Conservation (phyloP, 1,140 invertebrate species). For the Drosophila punjabiensis region DNA sequence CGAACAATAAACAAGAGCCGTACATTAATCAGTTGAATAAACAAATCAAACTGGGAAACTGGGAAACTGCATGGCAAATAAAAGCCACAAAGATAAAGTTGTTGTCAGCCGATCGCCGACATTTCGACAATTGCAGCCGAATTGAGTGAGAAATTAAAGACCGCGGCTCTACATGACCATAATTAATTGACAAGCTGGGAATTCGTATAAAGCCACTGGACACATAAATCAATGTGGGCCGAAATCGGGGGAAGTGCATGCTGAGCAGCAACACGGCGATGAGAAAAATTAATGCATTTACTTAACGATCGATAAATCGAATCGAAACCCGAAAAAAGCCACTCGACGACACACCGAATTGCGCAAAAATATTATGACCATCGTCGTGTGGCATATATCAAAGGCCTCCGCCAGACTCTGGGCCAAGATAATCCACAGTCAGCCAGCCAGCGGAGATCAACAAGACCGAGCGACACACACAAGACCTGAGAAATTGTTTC, state of each 20-base stretch:
- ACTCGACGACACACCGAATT: constrained; percentile 78
- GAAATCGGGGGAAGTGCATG: constrained; percentile 26
- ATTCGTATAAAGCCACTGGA: constrained; percentile 39
- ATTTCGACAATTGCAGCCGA: constrained; percentile 48
- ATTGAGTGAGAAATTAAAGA: constrained; percentile 65
- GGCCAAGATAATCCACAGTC: constrained; percentile 37
- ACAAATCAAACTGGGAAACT: constrained; percentile 44
- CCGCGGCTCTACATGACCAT: constrained; percentile 50
- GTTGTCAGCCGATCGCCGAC: constrained; percentile 23
- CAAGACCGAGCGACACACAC: constrained; percentile 38
- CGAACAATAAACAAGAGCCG: constrained; percentile 36
- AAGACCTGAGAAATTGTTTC: constrained; percentile 78
- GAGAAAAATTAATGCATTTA: constrained; percentile 70
- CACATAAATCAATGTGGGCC: constrained; percentile 57
- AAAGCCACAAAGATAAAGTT: constrained; percentile 26
- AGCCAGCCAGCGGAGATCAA: constrained; percentile 49
- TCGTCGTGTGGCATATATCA: constrained; percentile 76
- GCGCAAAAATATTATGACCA: constrained; percentile 83
- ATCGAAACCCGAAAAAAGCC: constrained; percentile 28
- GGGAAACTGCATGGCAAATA: constrained; percentile 35
- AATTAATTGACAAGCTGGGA: constrained; percentile 65
- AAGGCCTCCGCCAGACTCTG: constrained; percentile 60
- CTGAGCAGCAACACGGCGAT: constrained; percentile 38
- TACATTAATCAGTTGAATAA: constrained; percentile 69
- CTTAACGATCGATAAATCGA: constrained; percentile 73